Evolutionary conservation across 2,888 invertebrate species (phyloP).

Genomic region (Apomyelois bistriatella): DNA sequence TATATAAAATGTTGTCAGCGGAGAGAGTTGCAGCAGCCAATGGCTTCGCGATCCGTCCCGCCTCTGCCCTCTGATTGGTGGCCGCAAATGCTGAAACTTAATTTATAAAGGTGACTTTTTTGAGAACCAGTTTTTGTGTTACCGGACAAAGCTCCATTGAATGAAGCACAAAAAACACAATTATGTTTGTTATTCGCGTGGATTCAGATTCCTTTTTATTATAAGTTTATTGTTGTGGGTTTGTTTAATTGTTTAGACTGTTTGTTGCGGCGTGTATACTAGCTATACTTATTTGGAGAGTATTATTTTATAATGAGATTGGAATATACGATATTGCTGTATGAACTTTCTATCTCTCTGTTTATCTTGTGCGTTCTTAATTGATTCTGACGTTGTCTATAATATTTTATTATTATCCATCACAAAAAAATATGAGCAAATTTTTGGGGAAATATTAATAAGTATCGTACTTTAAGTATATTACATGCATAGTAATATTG

Average conservation of each 20-base stretch:
- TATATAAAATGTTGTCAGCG: conserved; percentile 78
- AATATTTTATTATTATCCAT: conserved; percentile 4
- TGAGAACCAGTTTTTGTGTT: conserved; percentile 66
- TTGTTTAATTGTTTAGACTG: conserved; percentile 32
- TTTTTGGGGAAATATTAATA: conserved; percentile 2
- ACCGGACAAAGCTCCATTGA: conserved; percentile 69
- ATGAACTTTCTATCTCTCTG: conserved; percentile 11
- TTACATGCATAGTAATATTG: too few relatives aligned
- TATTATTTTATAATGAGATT: conserved; percentile 47
- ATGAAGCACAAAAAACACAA: conserved; percentile 74
- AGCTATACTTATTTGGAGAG: conserved; percentile 25
- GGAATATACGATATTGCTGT: conserved; percentile 28
- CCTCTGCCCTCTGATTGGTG: conserved; percentile 60
- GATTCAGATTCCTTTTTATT: conserved; percentile 58
- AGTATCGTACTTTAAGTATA: too few relatives aligned
- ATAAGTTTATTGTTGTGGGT: conserved; percentile 51
- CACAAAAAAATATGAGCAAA: conserved; percentile 10
- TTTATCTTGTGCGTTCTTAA: conserved; percentile 14
- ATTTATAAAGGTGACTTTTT: conserved; percentile 79
- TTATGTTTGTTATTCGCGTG: conserved; percentile 74
- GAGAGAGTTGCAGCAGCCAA: conserved; percentile 54
- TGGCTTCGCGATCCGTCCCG: conserved; percentile 43
- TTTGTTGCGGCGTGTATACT: conserved; percentile 25
- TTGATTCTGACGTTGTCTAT: conserved; percentile 18
- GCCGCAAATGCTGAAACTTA: conserved; percentile 64